phyloP scores from a whole-genome alignment of 2,797 vertebrate species.

The Limnodromus scolopaceus region DNA sequence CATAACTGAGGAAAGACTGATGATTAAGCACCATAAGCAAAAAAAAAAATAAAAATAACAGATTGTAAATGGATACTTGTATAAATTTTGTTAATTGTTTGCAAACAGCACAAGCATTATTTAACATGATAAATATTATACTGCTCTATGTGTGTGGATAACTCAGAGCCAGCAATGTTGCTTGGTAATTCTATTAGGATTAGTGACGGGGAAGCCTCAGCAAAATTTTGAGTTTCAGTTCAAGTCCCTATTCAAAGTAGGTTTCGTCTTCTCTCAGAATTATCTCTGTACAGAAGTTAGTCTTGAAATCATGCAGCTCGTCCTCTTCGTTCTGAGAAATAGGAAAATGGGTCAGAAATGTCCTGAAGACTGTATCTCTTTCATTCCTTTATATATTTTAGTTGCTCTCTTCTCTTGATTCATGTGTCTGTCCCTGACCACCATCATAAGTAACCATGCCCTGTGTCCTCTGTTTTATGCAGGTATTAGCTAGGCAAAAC shows the following conservation, averaged over 20 bases:
- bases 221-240: background rate
- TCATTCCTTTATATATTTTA: background rate
- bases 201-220: constrained; percentile 5
- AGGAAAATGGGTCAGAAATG: background rate
- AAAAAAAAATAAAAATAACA: constrained; percentile 17
- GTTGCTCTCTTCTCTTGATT: background rate
- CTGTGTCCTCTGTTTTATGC: background rate
- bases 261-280: background rate
- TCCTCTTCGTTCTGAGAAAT: background rate
- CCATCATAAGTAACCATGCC: background rate
- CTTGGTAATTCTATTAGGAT: constrained; percentile 5
- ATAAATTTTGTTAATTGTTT: constrained; percentile 68
- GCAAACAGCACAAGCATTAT: constrained; percentile 54
- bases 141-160: background rate
- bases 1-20: background rate
- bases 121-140: constrained; percentile 44
- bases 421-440: background rate
- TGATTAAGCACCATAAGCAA: constrained; percentile 45
- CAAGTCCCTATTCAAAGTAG: background rate
- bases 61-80: constrained; percentile 58
- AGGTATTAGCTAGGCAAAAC: background rate
- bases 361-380: background rate
- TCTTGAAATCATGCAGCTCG: background rate
- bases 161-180: background rate
- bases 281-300: background rate